Base-by-base conservation (phyloP, 2,888 invertebrate genomes). In the Chrysodeixis includens region DNA sequence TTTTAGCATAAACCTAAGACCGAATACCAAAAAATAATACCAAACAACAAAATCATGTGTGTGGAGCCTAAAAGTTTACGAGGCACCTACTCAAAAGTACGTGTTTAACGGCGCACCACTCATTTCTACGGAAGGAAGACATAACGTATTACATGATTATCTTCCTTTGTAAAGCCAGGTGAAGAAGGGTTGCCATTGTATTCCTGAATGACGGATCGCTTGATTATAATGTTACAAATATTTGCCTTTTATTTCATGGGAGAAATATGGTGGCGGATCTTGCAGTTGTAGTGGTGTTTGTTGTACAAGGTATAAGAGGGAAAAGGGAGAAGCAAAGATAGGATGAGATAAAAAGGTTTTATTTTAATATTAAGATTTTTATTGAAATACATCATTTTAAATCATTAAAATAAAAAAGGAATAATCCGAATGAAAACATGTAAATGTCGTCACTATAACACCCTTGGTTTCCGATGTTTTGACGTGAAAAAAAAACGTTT, bases 131-230 rank as follows among this genome's bases (percentile, higher is more conserved):
- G 62, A 62, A 56, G 66, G 44, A 59, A 62, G 59, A 49, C 52
- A 53, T 64, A 68, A 71, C 51, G 40, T 66, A 66, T 68, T 60
- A 62, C 56, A 59, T 75, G 65, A 78, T 76, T 75, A 74, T 68
- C 30, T 64, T 58, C 32, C 56, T 69, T 62, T 71, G 68, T 62
- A 64, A 61, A 62, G 68, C 63, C 63, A 78, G 56, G 71, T 78
- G 65, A 53, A 30, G 30, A 62, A 46, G 56, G 68, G 40, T 4
- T 59, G 40, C 55, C 57, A 65, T 58, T 70, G 26, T 70, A 58
- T 59, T 58, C 61, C 16, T 44, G 46, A 30, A 57, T 61, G 54
- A 72, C 14, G 20, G 52, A 72, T 64, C 26, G 26, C 20, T 35
- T 74, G 56, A 30, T 63, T 74, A 67, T 62, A 16, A 30, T 57